A percentile compares a stretch with the other conserved stretches of the same genome.
Conservation (phyloP, 2,888 invertebrate species). For the Aspidiotus destructor region DNA sequence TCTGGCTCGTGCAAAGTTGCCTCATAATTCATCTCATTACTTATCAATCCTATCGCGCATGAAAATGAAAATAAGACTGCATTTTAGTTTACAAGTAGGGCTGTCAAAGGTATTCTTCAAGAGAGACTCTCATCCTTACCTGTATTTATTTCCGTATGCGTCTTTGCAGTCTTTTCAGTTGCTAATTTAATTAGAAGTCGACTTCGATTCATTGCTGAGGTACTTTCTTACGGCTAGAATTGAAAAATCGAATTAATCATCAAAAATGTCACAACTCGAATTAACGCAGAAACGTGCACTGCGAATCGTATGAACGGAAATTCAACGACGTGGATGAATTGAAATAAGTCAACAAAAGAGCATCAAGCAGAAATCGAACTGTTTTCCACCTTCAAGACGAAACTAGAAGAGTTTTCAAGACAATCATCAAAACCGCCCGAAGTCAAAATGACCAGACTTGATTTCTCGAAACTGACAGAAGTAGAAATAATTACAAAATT, state of each 20-base stretch:
- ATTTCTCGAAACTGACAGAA: slow-evolving; percentile 21
- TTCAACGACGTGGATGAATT: slow-evolving; percentile 12
- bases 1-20: too few species aligned
- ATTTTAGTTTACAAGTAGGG: not conserved
- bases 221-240: slow-evolving; percentile 1
- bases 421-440: slow-evolving; percentile 20
- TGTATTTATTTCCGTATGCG: not conserved
- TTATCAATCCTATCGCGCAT: not conserved
- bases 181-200: slow-evolving; percentile 14
- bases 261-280: slow-evolving; percentile 24
- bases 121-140: not conserved
- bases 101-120: not conserved
- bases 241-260: slow-evolving; percentile 3
- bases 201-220: slow-evolving; percentile 16
- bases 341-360: slow-evolving; percentile 6
- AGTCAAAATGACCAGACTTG: slow-evolving; percentile 12
- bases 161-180: slow-evolving; percentile 11
- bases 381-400: slow-evolving; percentile 11
- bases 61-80: not conserved
- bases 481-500: slow-evolving; percentile 20
- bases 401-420: slow-evolving; percentile 16
- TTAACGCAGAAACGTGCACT: slow-evolving; percentile 14
- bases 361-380: not conserved
- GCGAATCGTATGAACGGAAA: not conserved
- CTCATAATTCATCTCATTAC: not conserved